These are phyloP conservation scores for Caenorhabditis elegans DNA, from an alignment of 1,140 invertebrate genomes.

Conservation along the genomic window WBcel235 BX284605.5:7805501-7806000, in stretches of 20 bases:
- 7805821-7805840: constrained; percentile 98
- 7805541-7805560: constrained; percentile 88
- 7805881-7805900: constrained; percentile 5
- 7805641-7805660: constrained; percentile 97
- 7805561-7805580: constrained; percentile 89
- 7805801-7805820: constrained; percentile 97
- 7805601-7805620: constrained; percentile 97
- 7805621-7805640: constrained; percentile 97
- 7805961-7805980: constrained; percentile 91
- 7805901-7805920: too few relatives aligned
- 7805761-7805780: constrained; percentile 97
- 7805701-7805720: constrained; percentile 86
- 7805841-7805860: constrained; percentile 97
- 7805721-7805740: constrained; percentile 90
- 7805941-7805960: constrained; percentile 96
- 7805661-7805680: constrained; percentile 66
- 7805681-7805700: constrained; percentile 94
- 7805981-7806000: constrained; percentile 98
- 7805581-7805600: constrained; percentile 99
- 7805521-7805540: constrained; percentile 99
- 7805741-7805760: constrained; percentile 97
- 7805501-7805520: constrained; percentile 45
- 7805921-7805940: constrained; percentile 77
- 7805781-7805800: constrained; percentile 99
- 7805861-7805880: constrained; percentile 93